These are phyloP conservation scores for Poeciliopsis presidionis DNA, from an alignment of 2,797 vertebrate species.

Conservation along the genomic window DNA sequence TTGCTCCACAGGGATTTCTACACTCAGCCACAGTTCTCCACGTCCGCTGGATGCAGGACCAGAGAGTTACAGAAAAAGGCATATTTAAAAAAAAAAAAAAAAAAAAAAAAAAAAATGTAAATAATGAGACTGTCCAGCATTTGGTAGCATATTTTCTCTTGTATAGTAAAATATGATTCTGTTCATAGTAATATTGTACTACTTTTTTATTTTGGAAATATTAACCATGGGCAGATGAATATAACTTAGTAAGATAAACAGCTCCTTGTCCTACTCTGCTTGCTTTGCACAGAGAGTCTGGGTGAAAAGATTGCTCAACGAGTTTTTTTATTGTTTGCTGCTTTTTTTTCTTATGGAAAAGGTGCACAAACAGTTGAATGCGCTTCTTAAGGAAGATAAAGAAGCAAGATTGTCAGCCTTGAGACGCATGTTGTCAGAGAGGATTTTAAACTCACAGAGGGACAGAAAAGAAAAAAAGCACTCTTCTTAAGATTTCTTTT, in stretches of 20 bases:
- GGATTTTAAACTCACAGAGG: slow-evolving; percentile 44
- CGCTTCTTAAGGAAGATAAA: slow-evolving; percentile 34
- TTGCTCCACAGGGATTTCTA: slow-evolving; percentile 51
- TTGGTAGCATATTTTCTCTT: neutral
- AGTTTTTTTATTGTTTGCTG: no score
- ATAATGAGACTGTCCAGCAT: neutral
- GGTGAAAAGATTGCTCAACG: no score
- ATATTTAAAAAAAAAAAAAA: neutral
- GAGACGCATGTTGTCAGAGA: slow-evolving; percentile 42
- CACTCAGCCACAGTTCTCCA: slow-evolving; percentile 19
- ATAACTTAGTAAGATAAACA: neutral
- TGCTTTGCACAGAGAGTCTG: no score
- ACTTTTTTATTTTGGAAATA: neutral
- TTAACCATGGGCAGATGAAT: neutral
- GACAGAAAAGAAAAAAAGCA: slow-evolving; percentile 11
- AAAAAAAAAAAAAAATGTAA: neutral
- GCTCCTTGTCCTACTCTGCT: no score
- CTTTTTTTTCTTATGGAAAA: slow-evolving; percentile 33
- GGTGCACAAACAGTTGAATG: slow-evolving; percentile 32
- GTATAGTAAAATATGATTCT: neutral
- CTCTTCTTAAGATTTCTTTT: slow-evolving; percentile 22
- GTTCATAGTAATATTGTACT: neutral
- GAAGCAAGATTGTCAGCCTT: slow-evolving; percentile 27
- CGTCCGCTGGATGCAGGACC: slow-evolving; percentile 17
- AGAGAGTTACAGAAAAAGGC: slow-evolving; percentile 12